phyloP scores from a whole-genome alignment of 2,113 vertebrate genomes.

The Phylloscopus whistleri region DNA sequence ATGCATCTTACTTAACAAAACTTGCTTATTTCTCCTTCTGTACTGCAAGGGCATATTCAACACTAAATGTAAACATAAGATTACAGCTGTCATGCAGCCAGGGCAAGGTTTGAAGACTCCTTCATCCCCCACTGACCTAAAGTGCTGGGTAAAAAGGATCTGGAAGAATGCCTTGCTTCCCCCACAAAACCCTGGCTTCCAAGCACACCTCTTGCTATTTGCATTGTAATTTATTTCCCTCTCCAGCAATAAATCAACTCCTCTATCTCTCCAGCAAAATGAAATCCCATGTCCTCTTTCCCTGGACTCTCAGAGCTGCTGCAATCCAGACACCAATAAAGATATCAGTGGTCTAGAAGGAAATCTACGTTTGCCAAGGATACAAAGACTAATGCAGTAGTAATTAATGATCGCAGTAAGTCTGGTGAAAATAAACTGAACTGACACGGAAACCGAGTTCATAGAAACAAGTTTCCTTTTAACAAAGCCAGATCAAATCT shows the following conservation, averaged over 20 bases:
- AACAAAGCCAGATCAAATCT: neutral
- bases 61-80: neutral
- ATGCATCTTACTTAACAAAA: constrained; percentile 9
- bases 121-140: neutral
- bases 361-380: constrained; percentile 1
- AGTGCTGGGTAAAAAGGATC: neutral
- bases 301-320: neutral
- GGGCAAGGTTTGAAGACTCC: neutral
- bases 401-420: neutral
- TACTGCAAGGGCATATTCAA: neutral
- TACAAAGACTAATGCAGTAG: neutral
- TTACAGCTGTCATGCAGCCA: neutral
- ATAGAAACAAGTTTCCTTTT: constrained; percentile 11
- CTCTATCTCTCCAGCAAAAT: neutral
- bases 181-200: neutral
- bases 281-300: neutral
- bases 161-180: neutral
- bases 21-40: neutral
- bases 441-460: neutral
- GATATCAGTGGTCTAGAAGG: neutral
- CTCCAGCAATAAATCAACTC: neutral
- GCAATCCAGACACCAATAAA: neutral
- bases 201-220: constrained; percentile 1
- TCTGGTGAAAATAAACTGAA: neutral
- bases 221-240: neutral